Conservation (phyloP, 1,140 invertebrate genomes). For the Drosophila ercepeae region DNA sequence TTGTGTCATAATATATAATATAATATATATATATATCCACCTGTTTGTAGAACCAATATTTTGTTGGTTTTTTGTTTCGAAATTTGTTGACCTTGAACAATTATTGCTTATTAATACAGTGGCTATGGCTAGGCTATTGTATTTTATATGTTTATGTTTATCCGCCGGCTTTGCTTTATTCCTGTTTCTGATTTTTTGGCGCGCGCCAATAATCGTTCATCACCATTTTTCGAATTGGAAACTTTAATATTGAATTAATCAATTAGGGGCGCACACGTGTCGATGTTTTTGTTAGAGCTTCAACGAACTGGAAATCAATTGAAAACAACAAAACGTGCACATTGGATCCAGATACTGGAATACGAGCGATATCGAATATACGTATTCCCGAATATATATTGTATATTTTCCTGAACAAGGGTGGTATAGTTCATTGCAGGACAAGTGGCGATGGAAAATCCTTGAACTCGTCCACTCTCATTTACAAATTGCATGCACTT, state of each 20-base stretch:
- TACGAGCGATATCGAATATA: neutral
- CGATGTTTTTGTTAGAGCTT: slow-evolving; percentile 21
- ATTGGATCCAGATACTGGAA: slow-evolving; percentile 6
- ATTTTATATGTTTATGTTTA: slow-evolving; percentile 29
- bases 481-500: slow-evolving; percentile 36
- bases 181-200: slow-evolving; percentile 51
- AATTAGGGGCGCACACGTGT: slow-evolving; percentile 54
- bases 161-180: slow-evolving; percentile 36
- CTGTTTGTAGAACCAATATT: slow-evolving; percentile 3
- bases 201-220: slow-evolving; percentile 36
- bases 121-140: slow-evolving; percentile 14
- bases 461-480: slow-evolving; percentile 48
- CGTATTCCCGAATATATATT: neutral
- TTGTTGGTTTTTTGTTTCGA: slow-evolving; percentile 45
- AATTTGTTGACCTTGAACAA: slow-evolving; percentile 69
- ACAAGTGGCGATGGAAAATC: slow-evolving; percentile 22
- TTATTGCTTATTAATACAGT: slow-evolving; percentile 73
- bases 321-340: slow-evolving; percentile 39
- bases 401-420: neutral
- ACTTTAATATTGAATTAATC: slow-evolving; percentile 53
- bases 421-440: neutral
- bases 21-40: slow-evolving; percentile 24
- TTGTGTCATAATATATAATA: slow-evolving; percentile 44
- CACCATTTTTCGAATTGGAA: slow-evolving; percentile 23
- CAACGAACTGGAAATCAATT: slow-evolving; percentile 28